Evolutionary conservation across 92 coral and sea anemone genomes (phyloP), one percentile per base, ranked within the genome.

Genomic region (Zoanthus solanderi): DNA sequence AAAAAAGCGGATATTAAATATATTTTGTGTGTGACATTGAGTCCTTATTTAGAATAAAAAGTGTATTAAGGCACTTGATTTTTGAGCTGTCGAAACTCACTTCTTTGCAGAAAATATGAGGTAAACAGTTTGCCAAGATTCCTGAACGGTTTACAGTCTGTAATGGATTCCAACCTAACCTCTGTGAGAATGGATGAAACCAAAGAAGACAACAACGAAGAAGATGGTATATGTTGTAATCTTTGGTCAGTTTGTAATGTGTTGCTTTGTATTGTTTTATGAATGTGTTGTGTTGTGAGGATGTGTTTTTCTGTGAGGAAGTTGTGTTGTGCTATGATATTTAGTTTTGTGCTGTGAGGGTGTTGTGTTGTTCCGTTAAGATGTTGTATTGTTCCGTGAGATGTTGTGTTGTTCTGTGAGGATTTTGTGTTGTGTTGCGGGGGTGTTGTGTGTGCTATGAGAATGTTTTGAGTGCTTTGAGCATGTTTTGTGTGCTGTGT

Each of bases 101-200:
- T 69, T 9, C 12, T 5, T 69, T 69, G 5, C 75, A 69, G 75
- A 34, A 13, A 7, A 11, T 3, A 16, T 31, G 75, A 69, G 17
- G 75, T 30, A 14, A 23, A 32, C n/a, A 30, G 0, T 14, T 34
- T 69, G 46, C 46, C 75, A 6, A 69, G 46, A 10, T 69, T 69
- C 17, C 15, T 69, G 0, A 69, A 69, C 75, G 15, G 45, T 34
- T 34, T 69, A 3, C 17, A 69, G 45, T 69, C 17, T 30, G 42
- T 69, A 3, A 9, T 69, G 75, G 46, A 69, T 32, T 30, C 61
- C n/a, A 76, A 50, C 60, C 60, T 23, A 76, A 18, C 81, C 81
- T 45, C 5, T 6, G 2, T 50, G 81, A 42, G 5, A 8, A 32
- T 42, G 61, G 60, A 76, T 50, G 81, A 76, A 32, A 37, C 5